phyloP scores from a whole-genome alignment of 2,888 invertebrate genomes.

The Caenorhabditis wallacei region DNA sequence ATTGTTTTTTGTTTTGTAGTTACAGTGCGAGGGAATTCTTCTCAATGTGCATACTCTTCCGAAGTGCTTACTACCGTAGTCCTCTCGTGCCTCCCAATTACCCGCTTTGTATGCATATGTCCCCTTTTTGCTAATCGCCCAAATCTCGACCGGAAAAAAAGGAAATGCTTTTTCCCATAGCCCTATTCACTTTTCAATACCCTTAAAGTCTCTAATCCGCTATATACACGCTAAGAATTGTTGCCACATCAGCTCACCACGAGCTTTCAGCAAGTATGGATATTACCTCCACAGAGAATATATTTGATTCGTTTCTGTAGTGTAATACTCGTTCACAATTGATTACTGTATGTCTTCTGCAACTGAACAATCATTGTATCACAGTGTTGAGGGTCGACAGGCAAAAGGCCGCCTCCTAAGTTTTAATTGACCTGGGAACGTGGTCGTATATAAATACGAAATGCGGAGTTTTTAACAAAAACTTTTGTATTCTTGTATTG shows the following conservation, averaged over 20 bases:
- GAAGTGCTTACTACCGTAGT: background rate
- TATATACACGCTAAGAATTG: no score
- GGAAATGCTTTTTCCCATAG: constrained; percentile 1
- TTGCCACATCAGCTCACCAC: no score
- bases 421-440: constrained; percentile 43
- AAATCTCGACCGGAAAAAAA: constrained; percentile 18
- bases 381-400: constrained; percentile 16
- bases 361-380: constrained; percentile 22
- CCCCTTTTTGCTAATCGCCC: constrained; percentile 12
- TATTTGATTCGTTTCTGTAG: no score
- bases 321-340: no score
- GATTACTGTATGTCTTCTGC: background rate
- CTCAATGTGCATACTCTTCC: no score
- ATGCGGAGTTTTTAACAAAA: constrained; percentile 12
- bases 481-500: background rate
- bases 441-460: constrained; percentile 25
- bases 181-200: background rate
- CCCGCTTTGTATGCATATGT: constrained; percentile 3
- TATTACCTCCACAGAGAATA: no score
- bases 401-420: constrained; percentile 14
- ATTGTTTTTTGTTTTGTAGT: no score
- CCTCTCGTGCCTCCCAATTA: background rate
- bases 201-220: no score
- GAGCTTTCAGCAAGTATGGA: no score
- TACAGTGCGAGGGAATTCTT: no score